Evolutionary conservation across 2,113 vertebrate species (phyloP).

Genomic region (Rallus limicola): DNA sequence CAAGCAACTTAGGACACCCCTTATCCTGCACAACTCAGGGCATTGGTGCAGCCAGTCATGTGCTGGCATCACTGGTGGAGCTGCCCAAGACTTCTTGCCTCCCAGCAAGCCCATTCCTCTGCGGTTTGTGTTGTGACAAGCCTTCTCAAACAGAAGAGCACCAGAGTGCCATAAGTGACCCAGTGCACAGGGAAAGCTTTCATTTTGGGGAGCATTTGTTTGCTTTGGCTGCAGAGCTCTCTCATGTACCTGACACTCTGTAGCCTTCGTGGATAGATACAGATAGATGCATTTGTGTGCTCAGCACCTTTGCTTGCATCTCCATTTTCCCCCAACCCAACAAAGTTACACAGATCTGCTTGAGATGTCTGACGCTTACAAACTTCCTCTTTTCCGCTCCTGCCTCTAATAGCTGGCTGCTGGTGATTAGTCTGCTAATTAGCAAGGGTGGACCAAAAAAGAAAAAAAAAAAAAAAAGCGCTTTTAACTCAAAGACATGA

Average conservation of each 20-base stretch:
- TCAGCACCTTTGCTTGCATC: slow-evolving; percentile 13
- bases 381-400: not conserved
- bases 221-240: slow-evolving; percentile 25
- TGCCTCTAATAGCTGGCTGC: not conserved
- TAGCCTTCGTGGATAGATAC: not conserved
- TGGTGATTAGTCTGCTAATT: slow-evolving; percentile 29
- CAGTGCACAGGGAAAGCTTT: not conserved
- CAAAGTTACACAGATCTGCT: not conserved
- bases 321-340: slow-evolving; percentile 35
- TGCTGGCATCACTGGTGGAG: not conserved
- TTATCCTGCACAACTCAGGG: rapidly evolving
- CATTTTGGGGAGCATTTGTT: slow-evolving; percentile 9
- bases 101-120: not conserved
- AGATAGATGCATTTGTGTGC: slow-evolving; percentile 21
- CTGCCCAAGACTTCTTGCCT: not conserved
- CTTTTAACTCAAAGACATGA: slow-evolving; percentile 21
- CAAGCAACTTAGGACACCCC: not conserved
- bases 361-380: not conserved
- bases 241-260: not conserved
- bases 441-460: slow-evolving; percentile 22
- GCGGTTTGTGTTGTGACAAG: slow-evolving; percentile 10
- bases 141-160: not conserved
- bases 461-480: not conserved
- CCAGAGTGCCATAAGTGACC: not conserved
- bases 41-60: not conserved